These are phyloP conservation scores for Thamnaconus septentrionalis DNA, from an alignment of 2,113 vertebrate genomes.

Conservation along the genomic window DNA sequence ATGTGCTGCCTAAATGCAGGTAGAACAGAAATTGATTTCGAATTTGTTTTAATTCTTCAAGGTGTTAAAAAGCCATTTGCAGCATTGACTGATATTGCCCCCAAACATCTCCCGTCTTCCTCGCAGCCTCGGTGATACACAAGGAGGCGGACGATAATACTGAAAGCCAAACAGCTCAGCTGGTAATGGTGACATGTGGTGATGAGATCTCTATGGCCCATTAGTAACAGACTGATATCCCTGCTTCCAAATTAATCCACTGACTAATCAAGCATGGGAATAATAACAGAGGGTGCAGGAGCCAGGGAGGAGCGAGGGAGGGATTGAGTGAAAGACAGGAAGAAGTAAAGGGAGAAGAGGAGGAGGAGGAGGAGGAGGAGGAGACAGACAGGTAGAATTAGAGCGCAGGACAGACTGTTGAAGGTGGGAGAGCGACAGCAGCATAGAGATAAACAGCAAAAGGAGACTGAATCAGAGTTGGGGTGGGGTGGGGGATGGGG, in stretches of 20 bases:
- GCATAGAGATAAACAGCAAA: slow-evolving; percentile 60
- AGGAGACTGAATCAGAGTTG: slow-evolving; percentile 49
- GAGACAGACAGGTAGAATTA: slow-evolving; percentile 68
- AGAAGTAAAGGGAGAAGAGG: slow-evolving; percentile 19
- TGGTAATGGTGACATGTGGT: slow-evolving; percentile 68
- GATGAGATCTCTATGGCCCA: slow-evolving; percentile 76
- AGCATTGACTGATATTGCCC: too few species aligned
- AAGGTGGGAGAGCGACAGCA: slow-evolving; percentile 52
- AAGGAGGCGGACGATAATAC: slow-evolving; percentile 56
- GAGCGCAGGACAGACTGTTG: slow-evolving; percentile 58
- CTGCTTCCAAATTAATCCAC: slow-evolving; percentile 78
- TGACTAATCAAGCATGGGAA: slow-evolving; percentile 77
- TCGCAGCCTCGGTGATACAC: slow-evolving; percentile 17
- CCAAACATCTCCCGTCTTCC: too few species aligned
- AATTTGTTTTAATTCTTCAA: too few species aligned
- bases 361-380: slow-evolving; percentile 37
- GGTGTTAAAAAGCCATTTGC: too few species aligned
- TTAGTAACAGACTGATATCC: slow-evolving; percentile 77
- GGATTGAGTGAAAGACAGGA: not conserved
- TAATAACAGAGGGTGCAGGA: slow-evolving; percentile 61
- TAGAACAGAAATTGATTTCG: too few species aligned
- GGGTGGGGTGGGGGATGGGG: not conserved
- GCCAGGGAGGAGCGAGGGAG: slow-evolving; percentile 40
- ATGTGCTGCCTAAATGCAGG: too few species aligned
- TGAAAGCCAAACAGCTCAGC: slow-evolving; percentile 72